These are phyloP conservation scores for Rhinoraja longicauda DNA, from an alignment of 2,797 vertebrate genomes.

Conservation along the genomic window DNA sequence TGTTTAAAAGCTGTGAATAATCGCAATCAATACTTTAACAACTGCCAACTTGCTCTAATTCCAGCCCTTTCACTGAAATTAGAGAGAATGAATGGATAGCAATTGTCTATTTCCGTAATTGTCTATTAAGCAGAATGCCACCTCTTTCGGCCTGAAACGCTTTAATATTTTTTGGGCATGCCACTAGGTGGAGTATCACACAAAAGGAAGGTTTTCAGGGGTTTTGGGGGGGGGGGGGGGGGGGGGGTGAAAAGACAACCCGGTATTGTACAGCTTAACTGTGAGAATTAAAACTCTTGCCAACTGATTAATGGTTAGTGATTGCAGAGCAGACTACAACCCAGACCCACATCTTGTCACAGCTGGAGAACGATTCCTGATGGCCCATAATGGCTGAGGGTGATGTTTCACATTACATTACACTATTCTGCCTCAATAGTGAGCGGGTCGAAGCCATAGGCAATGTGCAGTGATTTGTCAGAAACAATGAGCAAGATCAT, in stretches of 20 bases:
- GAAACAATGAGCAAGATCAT: slow-evolving; percentile 14
- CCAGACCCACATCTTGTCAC: not conserved
- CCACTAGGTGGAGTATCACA: slow-evolving; percentile 22
- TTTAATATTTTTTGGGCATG: not conserved
- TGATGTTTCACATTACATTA: slow-evolving; percentile 13
- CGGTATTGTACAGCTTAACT: not conserved
- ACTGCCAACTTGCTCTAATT: not conserved
- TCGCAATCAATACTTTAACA: not conserved
- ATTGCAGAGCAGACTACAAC: not conserved
- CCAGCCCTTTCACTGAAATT: not conserved
- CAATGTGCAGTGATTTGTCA: slow-evolving; percentile 10
- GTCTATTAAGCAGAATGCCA: not conserved
- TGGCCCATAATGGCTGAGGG: not conserved
- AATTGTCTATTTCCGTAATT: not conserved
- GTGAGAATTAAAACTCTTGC: not conserved
- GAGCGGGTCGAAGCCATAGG: slow-evolving; percentile 25
- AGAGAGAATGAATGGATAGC: not conserved
- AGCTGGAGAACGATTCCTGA: not conserved
- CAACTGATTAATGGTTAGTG: slow-evolving; percentile 9
- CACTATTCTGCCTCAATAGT: not conserved
- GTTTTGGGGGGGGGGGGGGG: no score
- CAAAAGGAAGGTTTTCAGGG: slow-evolving; percentile 18
- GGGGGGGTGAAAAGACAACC: not conserved
- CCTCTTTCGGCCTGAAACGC: not conserved
- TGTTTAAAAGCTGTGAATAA: not conserved